Percentiles rank a stretch among this genome's conserved stretches.
Conservation (phyloP, 1,140 invertebrate genomes). For the Pachyrhynchus sulphureomaculatus region DNA sequence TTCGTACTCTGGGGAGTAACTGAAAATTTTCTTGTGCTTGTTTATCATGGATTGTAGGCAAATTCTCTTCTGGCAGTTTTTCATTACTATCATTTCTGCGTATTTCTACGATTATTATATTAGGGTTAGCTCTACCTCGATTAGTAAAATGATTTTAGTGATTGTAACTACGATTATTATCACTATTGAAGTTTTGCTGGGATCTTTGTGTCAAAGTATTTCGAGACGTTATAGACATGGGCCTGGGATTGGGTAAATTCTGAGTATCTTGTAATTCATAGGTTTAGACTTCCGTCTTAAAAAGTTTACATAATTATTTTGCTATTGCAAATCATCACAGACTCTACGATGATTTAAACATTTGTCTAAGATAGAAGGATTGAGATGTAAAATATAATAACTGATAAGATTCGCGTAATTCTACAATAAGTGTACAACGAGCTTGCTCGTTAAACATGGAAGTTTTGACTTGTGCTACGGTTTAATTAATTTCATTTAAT, state of each 20-base stretch:
- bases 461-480: too few relatives aligned
- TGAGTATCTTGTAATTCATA: too few relatives aligned
- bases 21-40: too few relatives aligned
- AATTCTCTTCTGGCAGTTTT: too few relatives aligned
- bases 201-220: not conserved
- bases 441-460: not conserved
- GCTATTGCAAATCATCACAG: not conserved
- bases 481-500: not conserved
- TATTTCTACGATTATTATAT: not conserved
- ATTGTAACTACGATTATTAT: too few relatives aligned
- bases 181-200: not conserved
- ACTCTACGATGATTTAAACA: not conserved
- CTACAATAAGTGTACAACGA: not conserved
- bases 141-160: not conserved
- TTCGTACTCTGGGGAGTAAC: not conserved
- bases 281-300: not conserved
- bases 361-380: not conserved
- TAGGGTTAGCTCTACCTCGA: not conserved
- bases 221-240: not conserved
- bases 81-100: not conserved
- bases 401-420: not conserved
- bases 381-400: conserved; percentile 4
- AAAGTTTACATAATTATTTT: not conserved
- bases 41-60: too few relatives aligned
- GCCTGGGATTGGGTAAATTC: too few relatives aligned